Evolutionary conservation across 2,113 vertebrate genomes (phyloP).

Genomic region (Argyrosomus japonicus): DNA sequence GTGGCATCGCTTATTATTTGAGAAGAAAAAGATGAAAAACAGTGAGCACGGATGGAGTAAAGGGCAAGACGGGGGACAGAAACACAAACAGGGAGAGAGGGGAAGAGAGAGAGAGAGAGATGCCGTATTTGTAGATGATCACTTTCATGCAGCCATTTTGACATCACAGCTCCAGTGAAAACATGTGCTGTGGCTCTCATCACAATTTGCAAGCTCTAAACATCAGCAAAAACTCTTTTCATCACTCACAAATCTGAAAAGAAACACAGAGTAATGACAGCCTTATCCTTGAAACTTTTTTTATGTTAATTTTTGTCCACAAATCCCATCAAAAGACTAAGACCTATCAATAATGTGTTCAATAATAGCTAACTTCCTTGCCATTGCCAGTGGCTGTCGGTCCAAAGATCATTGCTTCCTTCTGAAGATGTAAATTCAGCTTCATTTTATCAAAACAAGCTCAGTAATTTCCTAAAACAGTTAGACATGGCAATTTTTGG

Average conservation of each 20-base stretch:
- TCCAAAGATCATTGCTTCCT: neutral
- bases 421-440: neutral
- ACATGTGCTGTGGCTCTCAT: constrained; percentile 11
- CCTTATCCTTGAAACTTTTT: too few species aligned
- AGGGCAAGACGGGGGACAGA: constrained; percentile 11
- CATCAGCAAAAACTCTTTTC: neutral
- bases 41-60: constrained; percentile 28
- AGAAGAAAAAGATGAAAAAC: constrained; percentile 19
- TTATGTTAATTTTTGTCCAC: neutral
- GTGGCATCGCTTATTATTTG: constrained; percentile 53
- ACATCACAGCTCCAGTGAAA: neutral
- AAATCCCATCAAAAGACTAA: neutral
- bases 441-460: neutral
- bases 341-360: neutral
- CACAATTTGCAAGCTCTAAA: neutral
- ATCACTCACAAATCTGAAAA: neutral
- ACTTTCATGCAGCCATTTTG: constrained; percentile 11
- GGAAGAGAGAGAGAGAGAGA: neutral
- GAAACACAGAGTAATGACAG: too few species aligned
- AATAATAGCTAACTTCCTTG: neutral
- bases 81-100: neutral
- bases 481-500: neutral
- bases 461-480: neutral
- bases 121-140: constrained; percentile 8
- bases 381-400: neutral